Evolutionary conservation across 2,113 vertebrate genomes (phyloP).

Genomic region (Clupea harengus): DNA sequence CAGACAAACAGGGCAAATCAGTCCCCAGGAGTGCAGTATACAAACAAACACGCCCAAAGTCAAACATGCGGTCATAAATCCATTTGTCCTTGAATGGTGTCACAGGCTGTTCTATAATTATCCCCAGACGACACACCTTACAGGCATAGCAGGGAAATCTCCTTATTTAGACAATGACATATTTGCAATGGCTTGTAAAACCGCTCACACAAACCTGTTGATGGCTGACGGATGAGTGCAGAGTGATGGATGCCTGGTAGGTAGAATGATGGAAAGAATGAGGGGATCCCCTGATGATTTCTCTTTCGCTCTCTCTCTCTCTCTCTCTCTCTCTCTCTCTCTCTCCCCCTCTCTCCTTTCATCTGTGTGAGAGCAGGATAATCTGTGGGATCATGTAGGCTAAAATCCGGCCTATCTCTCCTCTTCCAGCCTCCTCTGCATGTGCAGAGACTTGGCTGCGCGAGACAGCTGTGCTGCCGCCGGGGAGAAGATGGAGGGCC

Average conservation of each 20-base stretch:
- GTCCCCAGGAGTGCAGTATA: background rate
- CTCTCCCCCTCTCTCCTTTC: background rate
- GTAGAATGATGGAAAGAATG: background rate
- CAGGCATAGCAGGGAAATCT: background rate
- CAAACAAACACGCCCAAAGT: background rate
- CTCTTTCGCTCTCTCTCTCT: background rate
- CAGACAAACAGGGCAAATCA: background rate
- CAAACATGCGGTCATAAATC: background rate
- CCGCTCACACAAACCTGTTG: background rate
- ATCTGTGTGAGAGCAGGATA: conserved; percentile 1
- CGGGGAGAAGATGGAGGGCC: background rate
- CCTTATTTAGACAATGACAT: conserved; percentile 1
- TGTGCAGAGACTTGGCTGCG: background rate
- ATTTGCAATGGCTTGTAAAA: background rate
- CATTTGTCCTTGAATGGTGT: background rate
- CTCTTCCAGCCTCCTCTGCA: background rate
- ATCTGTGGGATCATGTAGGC: background rate
- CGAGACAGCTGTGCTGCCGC: background rate
- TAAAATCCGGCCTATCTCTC: background rate
- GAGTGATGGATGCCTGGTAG: background rate
- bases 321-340: background rate
- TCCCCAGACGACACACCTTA: background rate
- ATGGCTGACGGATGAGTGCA: background rate
- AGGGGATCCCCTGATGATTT: background rate
- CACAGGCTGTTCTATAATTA: background rate